Evolutionary conservation across 2,888 invertebrate species (phyloP), one percentile per base, ranked within the genome.

Genomic region (Amblyjoppa fuscipennis): DNA sequence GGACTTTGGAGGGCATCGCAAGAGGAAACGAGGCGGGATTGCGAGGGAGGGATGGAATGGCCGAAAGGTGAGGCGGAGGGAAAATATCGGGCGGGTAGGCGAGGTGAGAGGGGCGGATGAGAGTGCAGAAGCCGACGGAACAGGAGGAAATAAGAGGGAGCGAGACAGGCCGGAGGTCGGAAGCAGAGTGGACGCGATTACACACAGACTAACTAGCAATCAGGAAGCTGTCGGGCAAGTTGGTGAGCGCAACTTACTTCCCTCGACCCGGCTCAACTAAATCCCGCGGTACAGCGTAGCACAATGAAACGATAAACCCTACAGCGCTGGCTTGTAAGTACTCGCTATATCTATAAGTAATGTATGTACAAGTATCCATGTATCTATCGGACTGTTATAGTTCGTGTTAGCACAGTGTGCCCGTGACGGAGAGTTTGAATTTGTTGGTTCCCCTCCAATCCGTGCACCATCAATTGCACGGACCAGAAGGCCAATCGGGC

Each of bases 181-280:
- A 89, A 87, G 88, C 88, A 83, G 87, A 89, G 89, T 89, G 90
- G 89, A 89, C 89, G 89, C 90, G 90, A 91, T 91, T 90, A 89
- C 91, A 90, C 88, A 88, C 86, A 87, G 89, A 90, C 90, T 91
- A 90, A 91, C 91, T 91, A 90, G 91, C 91, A 91, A 92, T 92
- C 92, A 91, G 90, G 90, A 91, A 92, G 91, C 90, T 92, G 91
- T 91, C 90, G 90, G 89, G 89, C 87, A 91, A 91, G 90, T 92
- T 92, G 64, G 89, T 88, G 89, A 88, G 78, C 86, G 89, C 88
- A 89, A 89, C 90, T 91, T 90, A 90, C 90, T 90, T 89, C 85
- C 76, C 87, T 86, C 85, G 86, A 83, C 86, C 83, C 69, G 83
- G 85, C 85, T 84, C 84, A 86, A 85, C 83, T 85, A 87, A 88